Conservation (phyloP, 2,888 invertebrate genomes). For the Calephelis perditalis region DNA sequence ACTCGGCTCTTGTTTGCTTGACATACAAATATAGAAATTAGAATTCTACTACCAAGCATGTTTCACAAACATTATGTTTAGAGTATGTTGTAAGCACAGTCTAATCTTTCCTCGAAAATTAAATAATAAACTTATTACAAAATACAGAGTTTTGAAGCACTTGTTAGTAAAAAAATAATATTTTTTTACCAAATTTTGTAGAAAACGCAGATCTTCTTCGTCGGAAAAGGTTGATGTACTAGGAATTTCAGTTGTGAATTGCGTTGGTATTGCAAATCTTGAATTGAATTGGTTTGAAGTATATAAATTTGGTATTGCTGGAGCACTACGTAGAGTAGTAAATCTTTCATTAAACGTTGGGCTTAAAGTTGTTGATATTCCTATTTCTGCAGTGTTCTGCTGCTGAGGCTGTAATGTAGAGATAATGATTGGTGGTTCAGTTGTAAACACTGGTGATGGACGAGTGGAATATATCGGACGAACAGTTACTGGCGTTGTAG, state of each 20-base stretch:
- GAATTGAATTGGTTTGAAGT: conserved; percentile 38
- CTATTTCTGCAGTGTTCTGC: conserved; percentile 46
- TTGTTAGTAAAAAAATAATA: neutral
- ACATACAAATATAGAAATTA: neutral
- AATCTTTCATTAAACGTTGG: conserved; percentile 49
- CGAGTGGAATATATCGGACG: conserved; percentile 54
- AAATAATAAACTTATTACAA: neutral
- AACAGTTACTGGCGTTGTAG: conserved; percentile 55
- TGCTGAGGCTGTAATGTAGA: conserved; percentile 49
- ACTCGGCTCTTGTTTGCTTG: too few species aligned
- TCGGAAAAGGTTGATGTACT: conserved; percentile 69
- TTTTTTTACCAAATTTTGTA: conserved; percentile 77
- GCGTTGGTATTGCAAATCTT: conserved; percentile 28
- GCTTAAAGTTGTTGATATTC: conserved; percentile 59
- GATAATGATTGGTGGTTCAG: conserved; percentile 44
- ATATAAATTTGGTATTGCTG: conserved; percentile 42
- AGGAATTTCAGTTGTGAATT: conserved; percentile 56
- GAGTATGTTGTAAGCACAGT: too few species aligned
- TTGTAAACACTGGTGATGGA: conserved; percentile 44
- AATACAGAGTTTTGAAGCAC: neutral
- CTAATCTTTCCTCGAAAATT: neutral
- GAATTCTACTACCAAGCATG: too few species aligned
- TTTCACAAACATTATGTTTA: too few species aligned
- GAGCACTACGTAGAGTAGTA: conserved; percentile 42
- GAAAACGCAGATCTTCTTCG: conserved; percentile 77